Conservation (phyloP, 1,140 invertebrate species). For the Oscheius sp. region DNA sequence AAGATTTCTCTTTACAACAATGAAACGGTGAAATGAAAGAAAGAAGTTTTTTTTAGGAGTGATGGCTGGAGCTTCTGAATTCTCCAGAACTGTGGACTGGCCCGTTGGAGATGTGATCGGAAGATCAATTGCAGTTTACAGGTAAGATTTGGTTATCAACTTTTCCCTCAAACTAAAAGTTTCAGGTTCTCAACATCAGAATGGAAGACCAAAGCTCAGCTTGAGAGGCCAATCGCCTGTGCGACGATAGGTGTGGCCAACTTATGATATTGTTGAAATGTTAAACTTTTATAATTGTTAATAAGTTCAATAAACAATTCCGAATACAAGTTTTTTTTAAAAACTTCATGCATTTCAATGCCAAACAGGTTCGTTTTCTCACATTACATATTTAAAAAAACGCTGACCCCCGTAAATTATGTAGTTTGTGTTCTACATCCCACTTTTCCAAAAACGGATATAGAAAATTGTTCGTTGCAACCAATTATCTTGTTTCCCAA, state of each 20-base stretch:
- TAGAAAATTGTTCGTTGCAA: too few species aligned
- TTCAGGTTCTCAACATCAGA: conserved; percentile 22
- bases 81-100: conserved; percentile 26
- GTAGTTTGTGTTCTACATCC: too few species aligned
- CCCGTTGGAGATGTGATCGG: conserved; percentile 30
- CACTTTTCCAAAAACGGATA: too few species aligned
- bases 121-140: conserved; percentile 27
- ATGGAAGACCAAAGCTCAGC: conserved; percentile 13
- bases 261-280: too few species aligned
- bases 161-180: neutral
- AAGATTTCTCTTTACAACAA: neutral
- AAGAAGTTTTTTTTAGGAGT: neutral
- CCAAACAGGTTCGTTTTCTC: too few species aligned
- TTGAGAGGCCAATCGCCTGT: conserved; percentile 27
- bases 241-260: conserved; percentile 27
- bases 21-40: neutral
- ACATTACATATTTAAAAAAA: too few species aligned
- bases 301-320: too few species aligned
- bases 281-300: too few species aligned
- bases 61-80: conserved; percentile 2
- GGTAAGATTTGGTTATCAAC: neutral
- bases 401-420: too few species aligned
- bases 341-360: too few species aligned
- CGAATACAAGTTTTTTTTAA: too few species aligned
- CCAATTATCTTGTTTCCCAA: too few species aligned